These are phyloP conservation scores for Acanthoscelides obtectus DNA, from an alignment of 2,888 invertebrate genomes.

Conservation along the genomic window DNA sequence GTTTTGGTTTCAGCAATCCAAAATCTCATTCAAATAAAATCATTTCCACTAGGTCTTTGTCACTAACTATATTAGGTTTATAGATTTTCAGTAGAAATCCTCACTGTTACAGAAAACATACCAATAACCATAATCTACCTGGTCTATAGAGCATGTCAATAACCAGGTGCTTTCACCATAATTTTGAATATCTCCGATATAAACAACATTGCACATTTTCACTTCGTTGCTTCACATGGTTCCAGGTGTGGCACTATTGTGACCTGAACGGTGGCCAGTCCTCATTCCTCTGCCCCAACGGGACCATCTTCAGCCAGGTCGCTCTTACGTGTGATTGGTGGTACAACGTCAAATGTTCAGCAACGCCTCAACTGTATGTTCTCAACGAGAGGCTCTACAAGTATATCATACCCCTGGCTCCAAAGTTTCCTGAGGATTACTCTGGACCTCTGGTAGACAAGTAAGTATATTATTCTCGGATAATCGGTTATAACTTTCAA, in stretches of 20 bases:
- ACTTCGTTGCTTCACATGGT: conserved; percentile 5
- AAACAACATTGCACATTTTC: no score
- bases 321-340: conserved; percentile 89
- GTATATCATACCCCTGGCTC: conserved; percentile 79
- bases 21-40: no score
- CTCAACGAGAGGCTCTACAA: conserved; percentile 85
- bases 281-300: conserved; percentile 77
- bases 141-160: no score
- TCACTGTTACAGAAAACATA: no score
- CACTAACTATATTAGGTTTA: no score
- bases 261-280: conserved; percentile 87
- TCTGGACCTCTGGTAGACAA: conserved; percentile 83
- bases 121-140: no score
- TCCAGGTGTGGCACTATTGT: conserved; percentile 87
- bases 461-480: conserved; percentile 46
- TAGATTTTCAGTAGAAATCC: no score
- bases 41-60: no score
- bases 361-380: conserved; percentile 80
- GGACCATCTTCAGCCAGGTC: conserved; percentile 87
- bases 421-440: conserved; percentile 87
- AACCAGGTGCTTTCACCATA: not conserved
- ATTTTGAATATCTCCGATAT: not conserved
- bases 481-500: no score
- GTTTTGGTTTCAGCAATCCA: no score
- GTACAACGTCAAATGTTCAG: conserved; percentile 84